Evolutionary conservation across 2,888 invertebrate species (phyloP).

Genomic region (Lysandra bellargus): DNA sequence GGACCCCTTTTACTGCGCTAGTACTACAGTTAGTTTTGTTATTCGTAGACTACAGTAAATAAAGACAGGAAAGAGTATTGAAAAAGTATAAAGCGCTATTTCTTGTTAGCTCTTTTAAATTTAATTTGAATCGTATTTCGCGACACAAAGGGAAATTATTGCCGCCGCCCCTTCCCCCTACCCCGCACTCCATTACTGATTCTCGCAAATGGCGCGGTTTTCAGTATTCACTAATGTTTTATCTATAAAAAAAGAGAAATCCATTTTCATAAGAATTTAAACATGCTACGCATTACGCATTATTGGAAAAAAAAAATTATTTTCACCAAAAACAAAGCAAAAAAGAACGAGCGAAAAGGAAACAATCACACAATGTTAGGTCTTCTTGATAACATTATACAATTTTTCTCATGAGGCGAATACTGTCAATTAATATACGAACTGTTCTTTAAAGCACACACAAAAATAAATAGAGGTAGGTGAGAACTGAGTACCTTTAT

Average conservation of each 20-base stretch:
- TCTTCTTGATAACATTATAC: too few species aligned
- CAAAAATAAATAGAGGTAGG: too few species aligned
- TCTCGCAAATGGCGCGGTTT: slow-evolving; percentile 28
- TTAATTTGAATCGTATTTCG: slow-evolving; percentile 36
- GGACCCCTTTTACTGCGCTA: not conserved
- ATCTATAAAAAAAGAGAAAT: not conserved
- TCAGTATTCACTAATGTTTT: slow-evolving; percentile 18
- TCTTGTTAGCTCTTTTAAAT: slow-evolving; percentile 34
- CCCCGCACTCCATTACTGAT: slow-evolving; percentile 38
- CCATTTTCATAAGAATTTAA: not conserved
- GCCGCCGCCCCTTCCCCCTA: slow-evolving; percentile 33
- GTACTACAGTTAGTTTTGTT: too few species aligned
- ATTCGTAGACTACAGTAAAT: not conserved
- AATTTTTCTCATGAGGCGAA: too few species aligned
- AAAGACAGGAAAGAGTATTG: slow-evolving; percentile 23
- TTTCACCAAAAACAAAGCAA: too few species aligned
- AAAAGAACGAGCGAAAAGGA: too few species aligned
- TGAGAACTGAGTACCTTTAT: too few species aligned
- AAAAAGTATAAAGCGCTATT: slow-evolving; percentile 10
- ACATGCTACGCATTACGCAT: too few species aligned
- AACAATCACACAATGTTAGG: too few species aligned
- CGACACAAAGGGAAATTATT: slow-evolving; percentile 41
- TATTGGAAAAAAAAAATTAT: too few species aligned
- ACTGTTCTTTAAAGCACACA: too few species aligned
- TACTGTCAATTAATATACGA: too few species aligned